A percentile compares a stretch with the other conserved stretches of the same genome.
Evolutionary conservation across 2,888 invertebrate genomes (phyloP).

Genomic region (Drosophila suboccidentalis): DNA sequence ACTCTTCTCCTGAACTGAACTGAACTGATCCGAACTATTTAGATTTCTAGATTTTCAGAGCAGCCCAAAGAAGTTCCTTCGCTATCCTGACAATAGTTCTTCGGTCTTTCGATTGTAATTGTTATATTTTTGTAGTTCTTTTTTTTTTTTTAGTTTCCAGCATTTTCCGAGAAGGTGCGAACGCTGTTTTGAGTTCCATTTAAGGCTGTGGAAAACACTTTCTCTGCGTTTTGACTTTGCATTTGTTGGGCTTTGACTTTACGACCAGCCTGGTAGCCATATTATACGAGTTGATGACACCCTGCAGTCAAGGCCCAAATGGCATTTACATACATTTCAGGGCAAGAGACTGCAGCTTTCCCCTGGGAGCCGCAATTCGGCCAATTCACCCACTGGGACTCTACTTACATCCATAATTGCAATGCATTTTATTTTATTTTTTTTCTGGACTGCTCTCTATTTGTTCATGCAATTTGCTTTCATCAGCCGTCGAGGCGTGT

Average conservation of each 20-base stretch:
- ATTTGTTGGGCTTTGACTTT: constrained; percentile 74
- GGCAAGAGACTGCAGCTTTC: constrained; percentile 3
- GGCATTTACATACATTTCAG: constrained; percentile 28
- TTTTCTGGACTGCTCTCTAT: constrained; percentile 44
- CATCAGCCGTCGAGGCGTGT: constrained; percentile 64
- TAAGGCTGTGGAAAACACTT: constrained; percentile 48
- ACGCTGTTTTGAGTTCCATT: constrained; percentile 42
- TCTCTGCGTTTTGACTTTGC: constrained; percentile 74
- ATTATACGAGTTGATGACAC: constrained; percentile 3
- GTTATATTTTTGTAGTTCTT: constrained; percentile 7
- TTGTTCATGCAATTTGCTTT: constrained; percentile 69
- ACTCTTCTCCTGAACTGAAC: constrained; percentile 59
- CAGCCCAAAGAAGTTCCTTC: constrained; percentile 38
- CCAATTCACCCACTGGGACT: constrained; percentile 31
- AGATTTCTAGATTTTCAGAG: constrained; percentile 80
- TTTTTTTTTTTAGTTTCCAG: constrained; percentile 31
- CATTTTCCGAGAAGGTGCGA: constrained; percentile 55
- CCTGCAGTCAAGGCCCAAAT: constrained; percentile 33
- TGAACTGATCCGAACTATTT: constrained; percentile 64
- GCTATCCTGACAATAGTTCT: constrained; percentile 19
- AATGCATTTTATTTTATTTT: constrained; percentile 33
- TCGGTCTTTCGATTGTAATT: constrained; percentile 20
- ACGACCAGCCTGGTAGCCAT: constrained; percentile 35
- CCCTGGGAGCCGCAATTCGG: constrained; percentile 27
- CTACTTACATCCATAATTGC: constrained; percentile 44